These are phyloP conservation scores for Cyprinodon diabolis DNA, from an alignment of 2,797 vertebrate species.

Conservation along the genomic window DNA sequence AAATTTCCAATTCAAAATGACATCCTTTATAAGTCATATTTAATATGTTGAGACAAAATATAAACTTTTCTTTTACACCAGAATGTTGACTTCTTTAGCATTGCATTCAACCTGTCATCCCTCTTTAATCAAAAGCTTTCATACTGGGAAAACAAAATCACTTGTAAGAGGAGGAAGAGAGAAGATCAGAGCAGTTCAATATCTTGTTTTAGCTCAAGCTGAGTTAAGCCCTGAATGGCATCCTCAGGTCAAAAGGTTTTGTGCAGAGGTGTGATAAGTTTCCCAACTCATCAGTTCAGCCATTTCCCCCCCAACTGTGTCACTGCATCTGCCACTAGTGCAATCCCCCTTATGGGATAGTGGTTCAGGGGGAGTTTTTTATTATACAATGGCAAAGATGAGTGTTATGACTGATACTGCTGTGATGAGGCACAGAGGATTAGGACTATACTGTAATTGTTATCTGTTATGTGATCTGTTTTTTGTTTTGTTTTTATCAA, in stretches of 20 bases:
- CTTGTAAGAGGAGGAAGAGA: not conserved
- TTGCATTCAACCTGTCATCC: not conserved
- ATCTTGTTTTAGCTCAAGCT: not conserved
- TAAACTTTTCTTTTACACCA: not conserved
- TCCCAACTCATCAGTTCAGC: not conserved
- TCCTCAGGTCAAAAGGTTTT: not conserved
- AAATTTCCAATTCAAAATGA: not conserved
- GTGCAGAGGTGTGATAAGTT: not conserved
- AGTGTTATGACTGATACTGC: no score
- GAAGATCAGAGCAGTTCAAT: not conserved
- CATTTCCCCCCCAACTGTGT: not conserved
- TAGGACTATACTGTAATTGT: no score
- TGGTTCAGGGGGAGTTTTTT: no score
- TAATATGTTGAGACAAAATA: not conserved
- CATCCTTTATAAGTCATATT: not conserved
- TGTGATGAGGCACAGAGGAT: no score
- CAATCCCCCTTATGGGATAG: not conserved
- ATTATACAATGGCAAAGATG: no score
- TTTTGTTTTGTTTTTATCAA: no score
- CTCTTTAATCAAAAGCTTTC: not conserved
- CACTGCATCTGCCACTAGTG: not conserved
- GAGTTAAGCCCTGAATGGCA: not conserved
- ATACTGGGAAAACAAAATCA: not conserved
- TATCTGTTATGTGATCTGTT: no score
- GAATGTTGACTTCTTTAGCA: not conserved